Base-by-base conservation (phyloP, 35 echinoderm and acorn worm genomes). In the Acanthaster planci region DNA sequence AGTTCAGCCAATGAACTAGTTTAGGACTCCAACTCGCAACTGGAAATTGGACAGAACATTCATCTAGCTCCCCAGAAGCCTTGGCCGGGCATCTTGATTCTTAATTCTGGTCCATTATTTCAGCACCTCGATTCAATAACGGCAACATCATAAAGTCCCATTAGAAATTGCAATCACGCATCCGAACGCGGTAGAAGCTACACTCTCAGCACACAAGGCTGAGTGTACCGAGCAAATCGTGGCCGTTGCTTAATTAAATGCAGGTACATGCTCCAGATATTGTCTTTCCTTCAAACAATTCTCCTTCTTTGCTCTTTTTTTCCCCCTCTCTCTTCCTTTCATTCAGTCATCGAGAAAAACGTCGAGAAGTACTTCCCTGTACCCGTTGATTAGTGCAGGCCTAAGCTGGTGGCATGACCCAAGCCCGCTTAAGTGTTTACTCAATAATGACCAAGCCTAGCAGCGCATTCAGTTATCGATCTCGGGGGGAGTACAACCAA, bases 61-160 rank as follows among this genome's bases (percentile, higher is more conserved):
- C 42, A 12, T 6, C 4, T 12, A 47, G 42, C 42, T 47, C 12
- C 42, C 42, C 42, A 47, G 42, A 47, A 47, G 42, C 42, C 42
- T 12, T 12, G 42, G 42, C 42, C 42, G 42, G 42, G 42, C 42
- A 47, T 47, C 42, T 47, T 12, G 42, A 72, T 72, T 35, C 64
- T 72, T 72, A 72, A 72, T 72, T 72, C 64, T 26, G 34, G 64
- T 72, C 64, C 64, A 72, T 72, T 72, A 72, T 72, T 72, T 72
- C 64, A 31, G 34, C 64, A 72, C 64, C 64, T 72, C 30, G 64
- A 26, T 72, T 16, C 26, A 30, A 34, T 72, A 21, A 72, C 34
- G 64, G 64, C 26, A 72, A 72, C 64, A 72, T 72, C 64, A 72
- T 72, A 34, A 72, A 72, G 64, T 14, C 64, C 64, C 64, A 72